Evolutionary conservation across 1,140 invertebrate genomes (phyloP).

Genomic region (Lepidostoma basale): DNA sequence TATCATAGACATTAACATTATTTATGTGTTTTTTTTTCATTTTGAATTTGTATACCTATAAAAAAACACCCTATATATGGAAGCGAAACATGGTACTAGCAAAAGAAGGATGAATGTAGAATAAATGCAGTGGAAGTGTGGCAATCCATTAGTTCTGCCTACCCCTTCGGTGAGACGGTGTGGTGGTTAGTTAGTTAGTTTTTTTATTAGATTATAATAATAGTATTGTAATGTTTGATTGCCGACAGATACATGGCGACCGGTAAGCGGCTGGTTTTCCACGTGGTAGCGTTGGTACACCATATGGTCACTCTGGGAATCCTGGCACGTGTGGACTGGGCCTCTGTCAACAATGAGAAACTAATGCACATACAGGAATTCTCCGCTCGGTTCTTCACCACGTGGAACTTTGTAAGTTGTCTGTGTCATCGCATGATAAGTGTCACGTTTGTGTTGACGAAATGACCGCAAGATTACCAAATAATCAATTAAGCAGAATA

Average conservation of each 20-base stretch:
- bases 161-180: too few species aligned
- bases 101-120: too few species aligned
- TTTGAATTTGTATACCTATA: too few species aligned
- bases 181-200: too few species aligned
- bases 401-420: slow-evolving; percentile 42
- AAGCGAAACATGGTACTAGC: too few species aligned
- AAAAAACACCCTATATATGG: too few species aligned
- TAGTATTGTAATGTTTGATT: not conserved
- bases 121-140: too few species aligned
- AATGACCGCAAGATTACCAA: not conserved
- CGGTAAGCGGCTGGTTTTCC: not conserved
- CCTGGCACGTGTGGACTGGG: slow-evolving; percentile 13
- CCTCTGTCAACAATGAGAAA: not conserved
- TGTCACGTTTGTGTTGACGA: not conserved
- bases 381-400: slow-evolving; percentile 32
- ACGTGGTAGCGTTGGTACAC: slow-evolving; percentile 10
- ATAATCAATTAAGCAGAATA: too few species aligned
- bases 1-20: too few species aligned
- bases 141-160: too few species aligned
- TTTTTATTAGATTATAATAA: too few species aligned
- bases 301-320: not conserved
- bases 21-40: too few species aligned
- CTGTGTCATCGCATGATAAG: not conserved
- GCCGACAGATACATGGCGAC: slow-evolving; percentile 7
- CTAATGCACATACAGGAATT: slow-evolving; percentile 28